phyloP scores from a whole-genome alignment of 2,888 invertebrate genomes.

The Rhodophaea formosa region DNA sequence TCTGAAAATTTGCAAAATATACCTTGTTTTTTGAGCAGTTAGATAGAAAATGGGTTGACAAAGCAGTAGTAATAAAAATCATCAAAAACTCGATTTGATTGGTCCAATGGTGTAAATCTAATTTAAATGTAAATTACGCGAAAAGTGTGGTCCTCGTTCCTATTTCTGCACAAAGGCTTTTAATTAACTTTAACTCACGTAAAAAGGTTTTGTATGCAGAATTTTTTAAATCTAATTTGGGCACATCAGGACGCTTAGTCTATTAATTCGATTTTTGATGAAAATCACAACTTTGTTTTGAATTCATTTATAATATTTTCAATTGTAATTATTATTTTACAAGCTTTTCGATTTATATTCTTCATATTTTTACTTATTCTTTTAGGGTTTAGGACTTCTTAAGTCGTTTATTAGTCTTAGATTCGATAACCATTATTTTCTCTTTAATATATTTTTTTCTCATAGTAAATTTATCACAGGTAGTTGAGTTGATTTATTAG shows the following conservation, averaged over 20 bases:
- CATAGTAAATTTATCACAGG: too few species aligned
- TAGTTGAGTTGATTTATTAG: too few species aligned
- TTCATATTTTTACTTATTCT: background rate
- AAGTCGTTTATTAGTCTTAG: too few species aligned
- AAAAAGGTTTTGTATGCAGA: background rate
- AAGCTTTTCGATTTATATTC: slow-evolving; percentile 7
- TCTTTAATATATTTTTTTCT: too few species aligned
- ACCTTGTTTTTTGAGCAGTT: slow-evolving; percentile 1
- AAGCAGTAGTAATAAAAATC: slow-evolving; percentile 27
- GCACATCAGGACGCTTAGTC: too few species aligned
- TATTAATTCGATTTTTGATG: too few species aligned
- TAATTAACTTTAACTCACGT: slow-evolving; percentile 3
- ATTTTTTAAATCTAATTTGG: too few species aligned
- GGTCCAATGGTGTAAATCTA: slow-evolving; percentile 34
- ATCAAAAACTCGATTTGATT: slow-evolving; percentile 33
- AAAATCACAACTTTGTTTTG: too few species aligned
- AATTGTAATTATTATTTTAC: too few species aligned
- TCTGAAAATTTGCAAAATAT: background rate
- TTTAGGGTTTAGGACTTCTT: too few species aligned
- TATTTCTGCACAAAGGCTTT: slow-evolving; percentile 10
- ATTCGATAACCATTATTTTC: too few species aligned
- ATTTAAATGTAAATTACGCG: slow-evolving; percentile 46
- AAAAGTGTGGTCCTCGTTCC: slow-evolving; percentile 13
- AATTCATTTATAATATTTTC: too few species aligned
- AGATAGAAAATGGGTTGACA: slow-evolving; percentile 20